Evolutionary conservation across 2,888 invertebrate species (phyloP).

Genomic region (Thecophora atra): DNA sequence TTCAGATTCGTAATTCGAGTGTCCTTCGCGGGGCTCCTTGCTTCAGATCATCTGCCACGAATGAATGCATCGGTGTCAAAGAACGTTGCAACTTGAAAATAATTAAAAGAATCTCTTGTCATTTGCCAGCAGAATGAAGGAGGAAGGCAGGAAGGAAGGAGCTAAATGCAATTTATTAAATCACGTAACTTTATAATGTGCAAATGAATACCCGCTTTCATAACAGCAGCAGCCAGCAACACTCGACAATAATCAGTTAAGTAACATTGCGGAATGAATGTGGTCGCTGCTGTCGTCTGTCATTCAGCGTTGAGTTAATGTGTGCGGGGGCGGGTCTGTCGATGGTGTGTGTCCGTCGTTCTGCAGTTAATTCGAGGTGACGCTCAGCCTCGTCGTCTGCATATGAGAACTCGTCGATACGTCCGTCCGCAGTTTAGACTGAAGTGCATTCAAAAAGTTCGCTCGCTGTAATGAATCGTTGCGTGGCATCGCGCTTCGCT

Average conservation of each 20-base stretch:
- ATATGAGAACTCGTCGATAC: conserved; percentile 18
- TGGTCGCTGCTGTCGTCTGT: not conserved
- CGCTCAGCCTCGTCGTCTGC: not conserved
- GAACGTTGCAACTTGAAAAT: conserved; percentile 28
- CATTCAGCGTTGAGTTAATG: not conserved
- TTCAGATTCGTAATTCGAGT: conserved; percentile 21
- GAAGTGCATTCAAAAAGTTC: conserved; percentile 8
- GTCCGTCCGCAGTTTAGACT: not conserved
- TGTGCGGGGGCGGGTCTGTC: not conserved
- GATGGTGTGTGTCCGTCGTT: not conserved
- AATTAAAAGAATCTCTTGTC: conserved; percentile 32
- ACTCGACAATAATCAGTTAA: conserved; percentile 37
- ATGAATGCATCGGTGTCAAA: conserved; percentile 17
- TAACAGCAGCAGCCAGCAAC: conserved; percentile 22
- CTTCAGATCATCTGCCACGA: conserved; percentile 17
- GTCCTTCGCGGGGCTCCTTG: not conserved
- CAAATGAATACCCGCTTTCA: not conserved
- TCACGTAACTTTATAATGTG: conserved; percentile 21
- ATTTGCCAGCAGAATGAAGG: conserved; percentile 4
- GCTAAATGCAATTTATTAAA: conserved; percentile 17
- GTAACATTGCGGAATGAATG: conserved; percentile 32
- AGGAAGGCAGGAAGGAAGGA: not conserved
- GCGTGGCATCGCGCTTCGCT: not conserved
- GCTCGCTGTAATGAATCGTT: conserved; percentile 11
- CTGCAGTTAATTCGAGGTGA: not conserved